A percentile compares a stretch with the other conserved stretches of the same genome.
Evolutionary conservation across 1,140 invertebrate species (phyloP).

Genomic region (Halictus rubicundus): DNA sequence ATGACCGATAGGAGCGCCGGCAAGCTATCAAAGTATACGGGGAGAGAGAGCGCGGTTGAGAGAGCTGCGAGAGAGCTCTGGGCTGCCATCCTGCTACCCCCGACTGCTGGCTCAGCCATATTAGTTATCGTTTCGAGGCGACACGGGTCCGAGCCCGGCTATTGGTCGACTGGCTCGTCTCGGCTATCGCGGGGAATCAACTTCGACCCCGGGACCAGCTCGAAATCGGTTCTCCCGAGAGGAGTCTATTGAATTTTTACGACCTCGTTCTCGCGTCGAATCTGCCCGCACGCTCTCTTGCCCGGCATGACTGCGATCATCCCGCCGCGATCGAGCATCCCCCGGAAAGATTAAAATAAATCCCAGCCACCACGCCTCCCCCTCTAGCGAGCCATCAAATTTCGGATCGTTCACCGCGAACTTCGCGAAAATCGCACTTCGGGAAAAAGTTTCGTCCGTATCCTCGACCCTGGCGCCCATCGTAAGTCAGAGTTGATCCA

Average conservation of each 20-base stretch:
- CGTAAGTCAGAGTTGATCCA: too few relatives aligned
- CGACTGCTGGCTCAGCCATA: slow-evolving; percentile 61
- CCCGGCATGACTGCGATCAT: neutral
- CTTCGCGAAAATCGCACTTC: too few relatives aligned
- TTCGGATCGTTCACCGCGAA: too few relatives aligned
- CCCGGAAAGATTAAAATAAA: slow-evolving; percentile 1
- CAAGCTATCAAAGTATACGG: slow-evolving; percentile 68
- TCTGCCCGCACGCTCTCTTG: neutral
- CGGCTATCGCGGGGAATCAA: slow-evolving; percentile 38
- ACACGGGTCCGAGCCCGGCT: slow-evolving; percentile 1
- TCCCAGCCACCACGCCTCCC: neutral
- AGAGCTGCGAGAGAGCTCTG: too few relatives aligned
- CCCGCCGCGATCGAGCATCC: neutral
- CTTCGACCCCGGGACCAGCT: slow-evolving; percentile 17
- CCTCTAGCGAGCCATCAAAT: too few relatives aligned
- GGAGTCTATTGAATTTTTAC: slow-evolving; percentile 54
- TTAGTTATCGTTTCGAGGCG: slow-evolving; percentile 62
- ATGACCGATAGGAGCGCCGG: slow-evolving; percentile 67
- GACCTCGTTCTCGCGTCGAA: slow-evolving; percentile 37
- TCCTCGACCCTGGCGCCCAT: too few relatives aligned
- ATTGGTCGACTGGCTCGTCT: slow-evolving; percentile 16
- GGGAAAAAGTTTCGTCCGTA: too few relatives aligned
- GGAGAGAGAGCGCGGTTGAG: neutral
- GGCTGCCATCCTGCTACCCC: neutral
- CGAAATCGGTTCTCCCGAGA: slow-evolving; percentile 4